These are phyloP conservation scores for Reinhardtius hippoglossoides DNA, from an alignment of 2,113 vertebrate species.

Conservation along the genomic window DNA sequence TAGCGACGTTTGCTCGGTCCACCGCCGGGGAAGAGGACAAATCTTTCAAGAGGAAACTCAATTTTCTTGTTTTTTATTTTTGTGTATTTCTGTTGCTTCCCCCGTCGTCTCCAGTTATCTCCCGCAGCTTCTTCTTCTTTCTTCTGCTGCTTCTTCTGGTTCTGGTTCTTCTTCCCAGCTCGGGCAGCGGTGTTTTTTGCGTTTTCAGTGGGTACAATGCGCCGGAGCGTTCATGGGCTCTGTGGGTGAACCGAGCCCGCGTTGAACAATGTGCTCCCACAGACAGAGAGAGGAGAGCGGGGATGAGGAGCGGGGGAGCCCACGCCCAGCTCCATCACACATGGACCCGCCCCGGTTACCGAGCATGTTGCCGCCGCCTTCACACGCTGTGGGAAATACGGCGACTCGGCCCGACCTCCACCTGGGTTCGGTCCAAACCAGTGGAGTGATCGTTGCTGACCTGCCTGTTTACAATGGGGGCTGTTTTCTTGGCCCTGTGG, in stretches of 20 bases:
- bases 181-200: slow-evolving; percentile 13
- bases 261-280: slow-evolving; percentile 81
- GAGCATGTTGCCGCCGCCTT: slow-evolving; percentile 62
- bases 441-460: no score
- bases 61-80: slow-evolving; percentile 48
- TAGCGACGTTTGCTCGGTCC: slow-evolving; percentile 60
- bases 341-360: slow-evolving; percentile 75
- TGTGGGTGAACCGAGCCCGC: slow-evolving; percentile 56
- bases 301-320: slow-evolving; percentile 67
- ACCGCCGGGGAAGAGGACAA: slow-evolving; percentile 22
- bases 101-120: slow-evolving; percentile 7
- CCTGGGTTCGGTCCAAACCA: not conserved
- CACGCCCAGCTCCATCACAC: slow-evolving; percentile 82
- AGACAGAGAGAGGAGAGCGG: slow-evolving; percentile 50
- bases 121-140: slow-evolving; percentile 18
- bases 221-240: slow-evolving; percentile 57
- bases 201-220: slow-evolving; percentile 41
- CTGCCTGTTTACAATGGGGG: no score
- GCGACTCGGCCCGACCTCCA: not conserved
- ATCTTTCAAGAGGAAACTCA: slow-evolving; percentile 36
- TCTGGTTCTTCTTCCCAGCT: not conserved
- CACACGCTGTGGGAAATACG: not conserved
- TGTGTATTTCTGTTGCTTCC: not conserved
- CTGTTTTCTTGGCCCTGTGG: no score
- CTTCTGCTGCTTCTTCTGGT: slow-evolving; percentile 6